A percentile compares a stretch with the other conserved stretches of the same genome.
Evolutionary conservation across 2,888 invertebrate species (phyloP).

Genomic region (Cremastobaeus sp.): DNA sequence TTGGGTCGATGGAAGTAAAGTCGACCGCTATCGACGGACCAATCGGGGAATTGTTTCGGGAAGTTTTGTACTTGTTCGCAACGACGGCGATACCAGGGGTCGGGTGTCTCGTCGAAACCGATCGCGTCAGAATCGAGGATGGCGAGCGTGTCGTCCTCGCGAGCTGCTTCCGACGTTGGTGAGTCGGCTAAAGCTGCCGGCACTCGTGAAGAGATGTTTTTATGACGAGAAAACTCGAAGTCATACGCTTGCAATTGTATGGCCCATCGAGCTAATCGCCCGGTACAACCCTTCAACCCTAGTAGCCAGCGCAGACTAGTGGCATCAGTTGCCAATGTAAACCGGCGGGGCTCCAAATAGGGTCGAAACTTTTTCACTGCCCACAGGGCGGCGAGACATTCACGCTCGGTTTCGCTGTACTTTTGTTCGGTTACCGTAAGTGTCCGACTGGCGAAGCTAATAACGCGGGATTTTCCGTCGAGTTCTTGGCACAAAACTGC

Average conservation of each 20-base stretch:
- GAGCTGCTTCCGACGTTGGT: not conserved
- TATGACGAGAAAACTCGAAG: not conserved
- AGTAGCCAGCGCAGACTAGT: not conserved
- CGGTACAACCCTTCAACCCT: not conserved
- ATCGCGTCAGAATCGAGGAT: not conserved
- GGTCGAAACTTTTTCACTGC: conserved; percentile 1
- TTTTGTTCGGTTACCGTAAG: not conserved
- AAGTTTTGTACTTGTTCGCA: not conserved
- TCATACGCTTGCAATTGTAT: conserved; percentile 2
- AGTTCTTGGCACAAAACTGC: not conserved
- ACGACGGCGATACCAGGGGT: not conserved
- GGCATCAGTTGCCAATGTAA: not conserved
- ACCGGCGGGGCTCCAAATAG: not conserved
- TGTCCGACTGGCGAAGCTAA: not conserved
- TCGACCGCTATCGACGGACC: too few species aligned
- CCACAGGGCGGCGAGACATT: too few species aligned
- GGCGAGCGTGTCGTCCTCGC: not conserved
- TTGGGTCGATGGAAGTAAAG: not conserved
- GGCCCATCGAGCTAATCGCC: conserved; percentile 12
- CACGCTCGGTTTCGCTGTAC: not conserved
- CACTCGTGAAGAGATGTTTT: not conserved
- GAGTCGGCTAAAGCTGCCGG: not conserved
- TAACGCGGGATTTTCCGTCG: not conserved
- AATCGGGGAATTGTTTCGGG: not conserved
- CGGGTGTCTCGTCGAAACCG: not conserved